Evolutionary conservation across 1,140 invertebrate species (phyloP), one percentile per base, ranked within the genome.

Genomic region (Dendroctonus valens): DNA sequence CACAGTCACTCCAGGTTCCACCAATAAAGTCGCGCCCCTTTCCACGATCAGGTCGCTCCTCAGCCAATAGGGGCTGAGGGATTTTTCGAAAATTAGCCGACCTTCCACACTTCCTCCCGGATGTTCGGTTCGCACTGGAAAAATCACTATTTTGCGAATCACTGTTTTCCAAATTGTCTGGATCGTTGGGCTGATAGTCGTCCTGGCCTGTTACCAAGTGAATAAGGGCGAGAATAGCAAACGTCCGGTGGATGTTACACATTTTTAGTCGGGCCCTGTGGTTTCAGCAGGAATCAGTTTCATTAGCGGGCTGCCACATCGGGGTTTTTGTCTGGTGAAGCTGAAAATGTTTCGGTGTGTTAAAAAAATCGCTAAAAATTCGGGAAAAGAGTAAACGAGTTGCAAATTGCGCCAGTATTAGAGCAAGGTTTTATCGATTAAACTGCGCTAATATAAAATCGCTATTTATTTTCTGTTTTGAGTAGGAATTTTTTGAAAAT

Each of bases 1-100:
- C 8, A 98, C 80, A 72, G 88, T 87, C 0, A 94, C 91, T 0
- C 95, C 95, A 0, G 94, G 85, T 73, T 94, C 90, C 48, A 98
- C 86, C 37, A 89, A 81, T 50, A 97, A 80, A 73, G 89, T 86
- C 0, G 86, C 90, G 57, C 86, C 84, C 46, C 82, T 79, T 69
- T 91, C 88, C 38, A 97, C 82, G 52, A 89, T 83, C n/a, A 96
- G 79, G 79, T 96, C 92, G 75, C 91, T 87, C 40, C 87, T 82
- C 12, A 94, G 80, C 68, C 90, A 76, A 76, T 92, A 95, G 15
- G 92, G 92, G 70, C 90, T 91, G 69, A 85, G 83, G 40, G 75
- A 83, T 74, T 73, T 79, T 77, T 71, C 80, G 81, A 84, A 83
- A 73, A 83, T 75, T 54, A 83, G 75, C 70, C 81, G 79, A 62